phyloP scores from a whole-genome alignment of 2,888 invertebrate species.

The Iphiclides podalirius region DNA sequence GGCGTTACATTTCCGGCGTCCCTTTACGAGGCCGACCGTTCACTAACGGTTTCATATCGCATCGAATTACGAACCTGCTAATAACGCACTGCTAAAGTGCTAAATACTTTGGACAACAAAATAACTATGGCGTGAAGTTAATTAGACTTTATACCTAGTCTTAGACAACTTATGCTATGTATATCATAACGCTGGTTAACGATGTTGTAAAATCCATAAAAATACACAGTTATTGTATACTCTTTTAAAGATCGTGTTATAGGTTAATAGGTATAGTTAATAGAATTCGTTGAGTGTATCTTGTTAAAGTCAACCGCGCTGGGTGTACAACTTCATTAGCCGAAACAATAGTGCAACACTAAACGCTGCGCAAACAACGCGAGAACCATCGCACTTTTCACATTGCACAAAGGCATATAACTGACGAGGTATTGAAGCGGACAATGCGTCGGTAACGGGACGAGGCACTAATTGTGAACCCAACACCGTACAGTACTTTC shows the following conservation, averaged over 20 bases:
- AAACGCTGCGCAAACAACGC: slow-evolving; percentile 59
- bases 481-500: slow-evolving; percentile 46
- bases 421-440: slow-evolving; percentile 60
- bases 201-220: too few species aligned
- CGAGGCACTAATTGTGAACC: slow-evolving; percentile 69
- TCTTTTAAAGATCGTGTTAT: too few species aligned
- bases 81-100: slow-evolving; percentile 26
- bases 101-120: slow-evolving; percentile 34
- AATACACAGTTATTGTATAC: too few species aligned
- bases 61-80: slow-evolving; percentile 39
- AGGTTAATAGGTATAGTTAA: too few species aligned
- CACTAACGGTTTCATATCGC: slow-evolving; percentile 51
- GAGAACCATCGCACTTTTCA: slow-evolving; percentile 59
- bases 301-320: not conserved
- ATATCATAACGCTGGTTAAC: too few species aligned
- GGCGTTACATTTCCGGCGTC: slow-evolving; percentile 57
- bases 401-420: slow-evolving; percentile 67
- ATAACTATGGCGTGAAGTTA: slow-evolving; percentile 29
- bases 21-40: slow-evolving; percentile 58
- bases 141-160: too few species aligned
- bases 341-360: slow-evolving; percentile 49
- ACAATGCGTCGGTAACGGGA: slow-evolving; percentile 74
- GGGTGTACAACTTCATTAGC: slow-evolving; percentile 34
- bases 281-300: too few species aligned
- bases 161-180: too few species aligned